phyloP scores from a whole-genome alignment of 2,113 vertebrate species.

The Zosterops lateralis region DNA sequence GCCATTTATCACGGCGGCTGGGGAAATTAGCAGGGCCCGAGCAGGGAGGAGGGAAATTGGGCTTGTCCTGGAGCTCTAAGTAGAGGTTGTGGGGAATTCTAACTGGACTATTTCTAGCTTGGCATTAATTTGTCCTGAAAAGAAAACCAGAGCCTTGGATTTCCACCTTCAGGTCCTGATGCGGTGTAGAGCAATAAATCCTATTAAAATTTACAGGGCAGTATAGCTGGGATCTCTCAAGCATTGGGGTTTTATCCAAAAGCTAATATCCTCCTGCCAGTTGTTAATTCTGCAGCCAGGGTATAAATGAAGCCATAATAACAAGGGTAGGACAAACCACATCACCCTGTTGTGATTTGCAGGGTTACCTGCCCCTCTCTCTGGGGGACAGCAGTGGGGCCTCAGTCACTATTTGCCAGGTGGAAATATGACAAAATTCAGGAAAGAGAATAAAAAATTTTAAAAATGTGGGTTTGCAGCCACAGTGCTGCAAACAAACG shows the following conservation, averaged over 20 bases:
- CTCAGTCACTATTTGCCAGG: background rate
- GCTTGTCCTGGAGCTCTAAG: background rate
- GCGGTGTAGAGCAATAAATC: background rate
- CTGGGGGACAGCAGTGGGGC: background rate
- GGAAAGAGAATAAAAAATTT: background rate
- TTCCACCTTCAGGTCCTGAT: background rate
- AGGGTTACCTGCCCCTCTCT: background rate
- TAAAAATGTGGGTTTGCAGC: background rate
- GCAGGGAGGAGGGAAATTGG: background rate
- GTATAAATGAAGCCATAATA: background rate
- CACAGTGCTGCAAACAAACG: background rate
- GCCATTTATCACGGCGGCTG: slow-evolving; percentile 40
- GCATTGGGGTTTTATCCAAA: background rate
- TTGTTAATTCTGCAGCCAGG: background rate
- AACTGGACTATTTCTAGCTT: background rate
- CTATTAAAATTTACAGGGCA: background rate
- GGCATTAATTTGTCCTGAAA: background rate
- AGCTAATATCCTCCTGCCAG: background rate
- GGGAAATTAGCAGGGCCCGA: slow-evolving; percentile 51
- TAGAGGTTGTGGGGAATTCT: background rate
- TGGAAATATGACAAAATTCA: background rate
- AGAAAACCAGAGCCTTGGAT: background rate
- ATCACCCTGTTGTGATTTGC: background rate
- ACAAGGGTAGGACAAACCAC: background rate
- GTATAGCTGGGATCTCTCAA: background rate